phyloP scores from a whole-genome alignment of 2,888 invertebrate genomes.

The Ormyrus thymus region DNA sequence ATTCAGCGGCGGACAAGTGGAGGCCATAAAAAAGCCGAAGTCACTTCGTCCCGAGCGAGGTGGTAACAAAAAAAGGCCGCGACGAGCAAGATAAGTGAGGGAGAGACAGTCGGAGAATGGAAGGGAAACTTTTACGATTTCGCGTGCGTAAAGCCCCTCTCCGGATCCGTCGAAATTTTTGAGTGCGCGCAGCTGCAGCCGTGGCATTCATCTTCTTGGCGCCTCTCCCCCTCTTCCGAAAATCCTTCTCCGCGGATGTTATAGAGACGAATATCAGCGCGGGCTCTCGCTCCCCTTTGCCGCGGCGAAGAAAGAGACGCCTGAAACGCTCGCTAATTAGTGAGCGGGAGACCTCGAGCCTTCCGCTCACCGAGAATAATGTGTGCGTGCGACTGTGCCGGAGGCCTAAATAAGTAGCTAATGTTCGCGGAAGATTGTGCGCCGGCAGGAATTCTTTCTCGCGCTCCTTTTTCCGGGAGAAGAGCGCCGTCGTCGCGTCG shows the following conservation, averaged over 20 bases:
- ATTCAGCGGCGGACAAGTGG: background rate
- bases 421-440: background rate
- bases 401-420: slow-evolving; percentile 7
- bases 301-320: background rate
- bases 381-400: no score
- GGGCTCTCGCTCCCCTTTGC: background rate
- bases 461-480: background rate
- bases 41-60: background rate
- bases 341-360: background rate
- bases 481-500: no score
- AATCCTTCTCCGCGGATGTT: background rate
- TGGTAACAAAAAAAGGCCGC: background rate
- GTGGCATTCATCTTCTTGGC: background rate
- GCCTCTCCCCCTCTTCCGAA: background rate
- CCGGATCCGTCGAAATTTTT: slow-evolving; percentile 7
- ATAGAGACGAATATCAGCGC: background rate
- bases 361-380: no score
- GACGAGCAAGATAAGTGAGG: background rate
- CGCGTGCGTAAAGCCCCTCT: slow-evolving; percentile 4
- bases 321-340: slow-evolving; percentile 24
- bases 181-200: background rate
- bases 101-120: background rate
- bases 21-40: slow-evolving; percentile 14
- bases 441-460: background rate
- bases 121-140: slow-evolving; percentile 29